These are phyloP conservation scores for Struthio camelus DNA, from an alignment of 2,113 vertebrate species.

Conservation along the genomic window DNA sequence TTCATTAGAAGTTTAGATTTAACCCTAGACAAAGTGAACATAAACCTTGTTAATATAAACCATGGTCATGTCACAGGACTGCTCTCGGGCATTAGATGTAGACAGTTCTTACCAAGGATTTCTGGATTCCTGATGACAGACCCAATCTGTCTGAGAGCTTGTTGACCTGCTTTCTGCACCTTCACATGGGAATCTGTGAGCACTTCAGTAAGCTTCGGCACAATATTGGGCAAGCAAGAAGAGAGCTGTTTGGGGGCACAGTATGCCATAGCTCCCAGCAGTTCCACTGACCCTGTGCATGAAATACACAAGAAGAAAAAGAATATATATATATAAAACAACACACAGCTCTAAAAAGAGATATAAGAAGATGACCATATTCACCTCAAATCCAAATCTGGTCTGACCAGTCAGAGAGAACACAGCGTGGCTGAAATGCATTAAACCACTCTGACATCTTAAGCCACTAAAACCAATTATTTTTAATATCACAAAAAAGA, in stretches of 20 bases:
- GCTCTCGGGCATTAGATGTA: neutral
- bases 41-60: neutral
- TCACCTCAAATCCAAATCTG: neutral
- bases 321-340: neutral
- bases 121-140: conserved; percentile 98
- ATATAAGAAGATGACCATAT: neutral
- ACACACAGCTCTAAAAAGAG: neutral
- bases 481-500: neutral
- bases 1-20: neutral
- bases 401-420: neutral
- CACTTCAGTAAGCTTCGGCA: conserved; percentile 97
- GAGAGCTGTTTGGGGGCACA: conserved; percentile 98
- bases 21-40: neutral
- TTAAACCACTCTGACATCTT: neutral
- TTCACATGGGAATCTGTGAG: conserved; percentile 97
- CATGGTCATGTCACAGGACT: neutral
- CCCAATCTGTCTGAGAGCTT: conserved; percentile 94
- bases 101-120: conserved; percentile 85
- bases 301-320: neutral
- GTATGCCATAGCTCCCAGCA: conserved; percentile 96
- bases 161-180: conserved; percentile 97
- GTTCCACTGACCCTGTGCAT: conserved; percentile 89
- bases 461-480: neutral
- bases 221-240: conserved; percentile 96
- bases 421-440: neutral